Evolutionary conservation across 2,888 invertebrate species (phyloP), one percentile per base, ranked within the genome.

Genomic region (Cephalotes varians): DNA sequence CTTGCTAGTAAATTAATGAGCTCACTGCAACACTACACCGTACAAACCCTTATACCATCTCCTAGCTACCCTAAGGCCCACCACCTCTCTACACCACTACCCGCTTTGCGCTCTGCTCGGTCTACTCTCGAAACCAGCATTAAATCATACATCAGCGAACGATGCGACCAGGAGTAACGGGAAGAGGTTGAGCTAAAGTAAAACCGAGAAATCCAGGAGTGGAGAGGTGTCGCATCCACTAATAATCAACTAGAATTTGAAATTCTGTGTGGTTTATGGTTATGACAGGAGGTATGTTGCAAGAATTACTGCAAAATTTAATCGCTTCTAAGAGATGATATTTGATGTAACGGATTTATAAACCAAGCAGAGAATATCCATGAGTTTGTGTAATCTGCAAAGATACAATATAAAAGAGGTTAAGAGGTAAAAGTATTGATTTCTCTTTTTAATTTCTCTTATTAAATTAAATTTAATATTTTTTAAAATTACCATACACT

Each of bases 1-100:
- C 92, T 93, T 86, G 91, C 93, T 92, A 90, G 91, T 92, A 93
- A 94, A 94, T 93, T 94, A 94, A 94, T 94, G 93, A 94, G 93
- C 93, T 93, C 93, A 92, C 92, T 93, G 93, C 93, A 94, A 93
- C 92, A 91, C 92, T 93, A 92, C 93, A 93, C 93, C 91, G 89
- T 91, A 86, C 91, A 91, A 92, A 91, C 93, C 92, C 92, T 92
- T 93, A 92, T 89, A 92, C 90, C 90, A 86, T 87, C 91, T 87
- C 86, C 56, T 64, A 77, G 72, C 71, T 83, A 85, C 81, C 84
- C 76, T 71, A 71, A 85, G 64, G 40, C 80, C 81, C 85, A 79
- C 85, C 69, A 25, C 74, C 77, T 82, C 83, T 82, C 84, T 71
- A 60, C 85, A 51, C 72, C 79, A 82, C 76, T 90, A 79, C 88